Percentiles rank a stretch among this genome's conserved stretches.
These are phyloP conservation scores for Ligdia adustata DNA, from an alignment of 2,888 invertebrate species.

Conservation along the genomic window DNA sequence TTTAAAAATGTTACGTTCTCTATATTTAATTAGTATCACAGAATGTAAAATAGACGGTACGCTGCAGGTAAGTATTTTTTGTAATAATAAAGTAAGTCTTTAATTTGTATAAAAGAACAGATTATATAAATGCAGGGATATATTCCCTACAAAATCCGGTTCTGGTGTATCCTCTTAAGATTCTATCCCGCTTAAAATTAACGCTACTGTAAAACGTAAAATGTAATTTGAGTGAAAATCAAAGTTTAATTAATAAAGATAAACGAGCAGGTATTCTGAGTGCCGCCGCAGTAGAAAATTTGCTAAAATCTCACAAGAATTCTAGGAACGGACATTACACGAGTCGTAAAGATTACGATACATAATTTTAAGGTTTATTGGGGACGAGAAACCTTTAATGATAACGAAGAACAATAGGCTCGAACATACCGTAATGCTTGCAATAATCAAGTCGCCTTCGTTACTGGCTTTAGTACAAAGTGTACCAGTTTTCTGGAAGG, in stretches of 20 bases:
- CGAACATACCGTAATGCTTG: conserved; percentile 37
- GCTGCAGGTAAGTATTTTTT: no score
- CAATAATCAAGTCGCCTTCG: conserved; percentile 55
- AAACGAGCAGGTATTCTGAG: conserved; percentile 16
- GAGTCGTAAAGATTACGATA: conserved; percentile 39
- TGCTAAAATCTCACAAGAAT: conserved; percentile 4
- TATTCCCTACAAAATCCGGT: no score
- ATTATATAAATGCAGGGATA: no score
- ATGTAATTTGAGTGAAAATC: conserved; percentile 22
- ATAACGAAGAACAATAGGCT: conserved; percentile 51
- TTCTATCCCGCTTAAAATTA: conserved; percentile 30
- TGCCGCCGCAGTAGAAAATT: conserved; percentile 8
- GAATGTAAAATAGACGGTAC: no score
- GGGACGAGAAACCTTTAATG: conserved; percentile 42
- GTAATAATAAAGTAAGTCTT: no score
- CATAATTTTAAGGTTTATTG: conserved; percentile 32
- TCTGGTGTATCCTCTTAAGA: no score
- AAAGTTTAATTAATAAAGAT: conserved; percentile 25
- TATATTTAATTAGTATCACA: no score
- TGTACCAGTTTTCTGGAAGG: conserved; percentile 60
- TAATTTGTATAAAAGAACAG: no score
- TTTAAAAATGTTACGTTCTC: no score
- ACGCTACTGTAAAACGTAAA: conserved; percentile 21
- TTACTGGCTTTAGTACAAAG: conserved; percentile 52
- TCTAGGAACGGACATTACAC: conserved; percentile 16